These are phyloP conservation scores for Neolamprologus ventralis DNA, from an alignment of 2,113 vertebrate genomes.

Conservation along the genomic window DNA sequence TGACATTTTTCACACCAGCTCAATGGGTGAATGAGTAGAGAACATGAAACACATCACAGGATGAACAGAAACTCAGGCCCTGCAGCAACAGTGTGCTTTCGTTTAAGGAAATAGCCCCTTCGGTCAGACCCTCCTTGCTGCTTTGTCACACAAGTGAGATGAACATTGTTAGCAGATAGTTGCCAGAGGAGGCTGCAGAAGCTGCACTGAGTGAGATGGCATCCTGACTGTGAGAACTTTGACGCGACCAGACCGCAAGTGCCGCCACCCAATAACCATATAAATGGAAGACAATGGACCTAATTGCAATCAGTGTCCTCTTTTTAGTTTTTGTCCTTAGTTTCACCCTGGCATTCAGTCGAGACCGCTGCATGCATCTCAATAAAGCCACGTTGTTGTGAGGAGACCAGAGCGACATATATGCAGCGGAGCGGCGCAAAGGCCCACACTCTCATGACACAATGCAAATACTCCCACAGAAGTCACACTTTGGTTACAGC, in stretches of 20 bases:
- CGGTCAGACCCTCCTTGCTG: constrained; percentile 55
- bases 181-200: constrained; percentile 66
- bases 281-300: constrained; percentile 71
- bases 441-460: constrained; percentile 15
- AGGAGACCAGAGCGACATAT: not conserved
- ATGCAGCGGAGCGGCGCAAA: constrained; percentile 14
- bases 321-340: constrained; percentile 49
- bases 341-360: constrained; percentile 49
- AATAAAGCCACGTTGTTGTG: constrained; percentile 22
- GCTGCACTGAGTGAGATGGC: constrained; percentile 50
- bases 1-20: constrained; percentile 59
- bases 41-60: constrained; percentile 66
- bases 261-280: constrained; percentile 76
- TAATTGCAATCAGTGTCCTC: constrained; percentile 68
- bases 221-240: constrained; percentile 73
- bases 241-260: constrained; percentile 47
- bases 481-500: constrained; percentile 52
- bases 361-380: constrained; percentile 40
- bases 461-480: constrained; percentile 29
- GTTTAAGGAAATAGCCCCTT: constrained; percentile 70
- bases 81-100: constrained; percentile 25
- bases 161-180: constrained; percentile 83
- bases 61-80: constrained; percentile 50
- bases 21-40: constrained; percentile 47
- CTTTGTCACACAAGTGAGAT: constrained; percentile 78